These are phyloP conservation scores for Erythrocebus patas DNA, from an alignment of 2,113 vertebrate genomes.

Conservation along the genomic window DNA sequence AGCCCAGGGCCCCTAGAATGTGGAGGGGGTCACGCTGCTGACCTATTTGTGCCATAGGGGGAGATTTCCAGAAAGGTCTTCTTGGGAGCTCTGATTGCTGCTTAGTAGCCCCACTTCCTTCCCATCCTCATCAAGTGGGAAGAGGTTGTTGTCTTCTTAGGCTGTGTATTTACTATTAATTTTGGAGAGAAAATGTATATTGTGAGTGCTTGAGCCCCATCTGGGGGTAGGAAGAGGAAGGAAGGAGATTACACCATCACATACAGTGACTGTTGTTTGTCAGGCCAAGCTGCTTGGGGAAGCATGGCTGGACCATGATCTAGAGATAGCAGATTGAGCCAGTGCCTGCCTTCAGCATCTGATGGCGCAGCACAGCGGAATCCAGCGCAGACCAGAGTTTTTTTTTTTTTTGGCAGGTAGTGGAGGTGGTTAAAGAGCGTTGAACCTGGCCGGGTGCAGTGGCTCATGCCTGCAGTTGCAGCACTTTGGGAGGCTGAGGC, in stretches of 20 bases:
- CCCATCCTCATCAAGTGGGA: background rate
- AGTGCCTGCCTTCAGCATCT: background rate
- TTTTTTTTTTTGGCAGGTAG: background rate
- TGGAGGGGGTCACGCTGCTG: too few relatives aligned
- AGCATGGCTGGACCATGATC: background rate
- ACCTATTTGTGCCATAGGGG: background rate
- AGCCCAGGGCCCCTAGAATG: too few relatives aligned
- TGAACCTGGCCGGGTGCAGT: background rate
- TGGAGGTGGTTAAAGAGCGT: background rate
- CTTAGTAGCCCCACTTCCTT: background rate
- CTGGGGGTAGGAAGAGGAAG: background rate
- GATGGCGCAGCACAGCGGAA: background rate
- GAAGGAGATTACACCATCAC: background rate
- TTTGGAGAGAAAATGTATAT: background rate
- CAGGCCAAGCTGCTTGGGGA: background rate
- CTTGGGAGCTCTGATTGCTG: background rate
- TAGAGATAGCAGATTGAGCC: background rate
- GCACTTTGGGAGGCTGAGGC: too few relatives aligned
- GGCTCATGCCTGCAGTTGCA: too few relatives aligned
- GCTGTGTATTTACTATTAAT: background rate
- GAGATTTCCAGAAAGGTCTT: background rate
- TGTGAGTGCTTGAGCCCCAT: background rate
- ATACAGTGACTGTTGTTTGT: background rate
- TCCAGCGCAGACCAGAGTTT: background rate
- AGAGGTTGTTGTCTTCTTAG: background rate